Percentiles rank a stretch among this genome's conserved stretches.
Conservation (phyloP, 2,113 vertebrate genomes). For the Cervus canadensis region DNA sequence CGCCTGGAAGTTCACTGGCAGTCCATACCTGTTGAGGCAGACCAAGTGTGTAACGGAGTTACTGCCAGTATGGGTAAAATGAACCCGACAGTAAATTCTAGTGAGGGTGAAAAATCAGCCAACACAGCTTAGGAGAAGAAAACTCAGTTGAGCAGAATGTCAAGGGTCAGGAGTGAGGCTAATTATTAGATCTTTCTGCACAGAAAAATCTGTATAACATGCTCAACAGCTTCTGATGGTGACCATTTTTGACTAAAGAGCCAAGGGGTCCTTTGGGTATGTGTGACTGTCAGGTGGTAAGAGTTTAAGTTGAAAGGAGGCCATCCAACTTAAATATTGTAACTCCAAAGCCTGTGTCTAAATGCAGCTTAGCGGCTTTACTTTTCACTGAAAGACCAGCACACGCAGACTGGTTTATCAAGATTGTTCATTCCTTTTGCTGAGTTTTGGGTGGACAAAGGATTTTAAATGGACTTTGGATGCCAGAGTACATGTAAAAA, state of each 20-base stretch:
- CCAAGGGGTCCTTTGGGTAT: accelerated
- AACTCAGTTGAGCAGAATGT: background rate
- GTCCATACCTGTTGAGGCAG: constrained; percentile 85
- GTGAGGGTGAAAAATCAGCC: no score
- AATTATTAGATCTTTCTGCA: background rate
- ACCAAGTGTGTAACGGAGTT: accelerated
- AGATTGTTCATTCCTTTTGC: background rate
- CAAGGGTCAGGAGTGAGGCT: background rate
- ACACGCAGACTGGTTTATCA: background rate
- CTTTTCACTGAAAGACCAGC: background rate
- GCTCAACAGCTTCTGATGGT: background rate
- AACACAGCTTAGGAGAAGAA: background rate
- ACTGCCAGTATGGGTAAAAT: accelerated
- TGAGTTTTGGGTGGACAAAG: background rate
- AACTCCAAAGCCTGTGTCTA: background rate
- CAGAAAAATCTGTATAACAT: background rate
- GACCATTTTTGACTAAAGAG: background rate
- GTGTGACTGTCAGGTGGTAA: accelerated
- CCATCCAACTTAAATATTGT: accelerated
- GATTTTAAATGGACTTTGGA: background rate
- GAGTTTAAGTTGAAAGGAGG: accelerated
- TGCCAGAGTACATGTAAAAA: background rate
- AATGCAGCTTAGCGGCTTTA: background rate
- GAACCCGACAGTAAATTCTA: background rate
- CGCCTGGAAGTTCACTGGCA: constrained; percentile 94